Evolutionary conservation across 2,888 invertebrate genomes (phyloP), one percentile per base, ranked within the genome.

Genomic region (Aricia artaxerxes): DNA sequence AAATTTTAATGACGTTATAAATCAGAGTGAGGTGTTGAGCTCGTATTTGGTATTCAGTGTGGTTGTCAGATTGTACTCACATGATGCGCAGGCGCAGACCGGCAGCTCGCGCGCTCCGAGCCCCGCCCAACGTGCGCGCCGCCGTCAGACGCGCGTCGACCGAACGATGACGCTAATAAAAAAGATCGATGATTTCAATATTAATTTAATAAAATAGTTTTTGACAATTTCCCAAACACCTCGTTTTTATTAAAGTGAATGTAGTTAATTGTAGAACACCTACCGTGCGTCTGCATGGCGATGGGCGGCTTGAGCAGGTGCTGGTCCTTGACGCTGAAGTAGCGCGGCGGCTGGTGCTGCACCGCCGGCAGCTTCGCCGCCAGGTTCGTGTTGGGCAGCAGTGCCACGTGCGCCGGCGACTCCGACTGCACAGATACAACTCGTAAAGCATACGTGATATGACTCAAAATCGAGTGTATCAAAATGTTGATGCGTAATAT

Each of bases 231-330:
- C 44, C 44, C 9, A 9, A 35, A 35, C 2, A 35, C 35, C 2
- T 35, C 35, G 35, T 35, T 35, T 35, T 2, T 2, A 35, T 44
- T 44, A 7, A 44, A 44, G 44, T 44, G 9, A 0, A 11, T 9
- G 2, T 49, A 49, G 49, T 49, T 49, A 49, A 49, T 49, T 9
- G 0, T 11, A 49, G 9, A 49, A n/a, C 24, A 40, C 40, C 1
- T 69, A 35, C 97, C 96, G 83, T 97, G 97, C 0, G 86, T 88
- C 87, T 97, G 97, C 96, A 98, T 96, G 16, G 98, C 97, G 80
- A 97, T 97, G 0, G 98, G 99, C n/a, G 98, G 98, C 89, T 98
- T 98, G 80, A 99, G 93, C 82, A 99, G 94, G 90, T 99, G 98
- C 85, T 98, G 98, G 93, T 99, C 98, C 88, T 98, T 98, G 81